Percentiles rank a stretch among this genome's conserved stretches.
These are phyloP conservation scores for Esperia sulphurella DNA, from an alignment of 2,888 invertebrate genomes.

Conservation along the genomic window DNA sequence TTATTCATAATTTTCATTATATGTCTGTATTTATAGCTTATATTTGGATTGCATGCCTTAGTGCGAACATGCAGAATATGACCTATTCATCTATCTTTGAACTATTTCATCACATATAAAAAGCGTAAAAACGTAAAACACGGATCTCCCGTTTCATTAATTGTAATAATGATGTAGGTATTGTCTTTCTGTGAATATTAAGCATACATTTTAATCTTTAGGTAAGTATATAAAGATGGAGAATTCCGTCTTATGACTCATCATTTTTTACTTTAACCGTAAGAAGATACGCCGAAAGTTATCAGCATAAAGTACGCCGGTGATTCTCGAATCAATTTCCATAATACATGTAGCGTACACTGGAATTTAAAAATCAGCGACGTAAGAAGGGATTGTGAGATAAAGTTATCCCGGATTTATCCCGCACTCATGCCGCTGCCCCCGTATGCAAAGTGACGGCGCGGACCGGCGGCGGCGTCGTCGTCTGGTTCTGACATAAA, in stretches of 20 bases:
- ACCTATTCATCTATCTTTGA: no score
- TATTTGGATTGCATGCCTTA: no score
- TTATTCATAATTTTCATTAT: no score
- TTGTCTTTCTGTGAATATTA: background rate
- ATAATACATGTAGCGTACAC: constrained; percentile 49
- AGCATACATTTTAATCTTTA: background rate
- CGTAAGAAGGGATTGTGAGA: constrained; percentile 45
- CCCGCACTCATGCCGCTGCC: constrained; percentile 29
- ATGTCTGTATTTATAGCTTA: no score
- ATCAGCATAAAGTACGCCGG: constrained; percentile 20
- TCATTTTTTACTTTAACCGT: background rate
- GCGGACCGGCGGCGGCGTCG: background rate
- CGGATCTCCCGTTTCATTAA: background rate
- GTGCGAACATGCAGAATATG: no score
- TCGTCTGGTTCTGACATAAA: constrained; percentile 40
- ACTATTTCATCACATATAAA: no score
- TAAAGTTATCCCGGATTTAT: constrained; percentile 55
- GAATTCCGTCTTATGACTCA: background rate
- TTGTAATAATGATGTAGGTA: background rate
- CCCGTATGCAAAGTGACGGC: constrained; percentile 51
- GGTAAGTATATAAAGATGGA: background rate
- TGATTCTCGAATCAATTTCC: constrained; percentile 51
- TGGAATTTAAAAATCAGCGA: constrained; percentile 57
- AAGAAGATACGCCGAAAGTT: constrained; percentile 5
- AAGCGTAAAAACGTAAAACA: no score